Percentiles rank a stretch among this genome's conserved stretches.
These are phyloP conservation scores for Conistra vaccinii DNA, from an alignment of 2,888 invertebrate species.

Conservation along the genomic window DNA sequence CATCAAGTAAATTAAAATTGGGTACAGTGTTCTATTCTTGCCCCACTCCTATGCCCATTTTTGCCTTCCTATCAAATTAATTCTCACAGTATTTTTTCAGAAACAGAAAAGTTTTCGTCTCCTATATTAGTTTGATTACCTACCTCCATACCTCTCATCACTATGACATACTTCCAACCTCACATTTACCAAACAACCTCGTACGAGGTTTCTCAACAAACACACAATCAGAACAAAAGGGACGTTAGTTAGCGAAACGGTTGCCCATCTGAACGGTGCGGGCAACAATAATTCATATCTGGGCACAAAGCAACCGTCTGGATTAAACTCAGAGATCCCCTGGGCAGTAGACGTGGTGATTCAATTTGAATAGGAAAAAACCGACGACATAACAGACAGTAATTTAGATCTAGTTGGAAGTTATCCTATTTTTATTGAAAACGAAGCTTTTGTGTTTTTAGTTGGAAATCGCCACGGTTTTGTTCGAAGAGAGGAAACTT, in stretches of 20 bases:
- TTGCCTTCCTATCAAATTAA: background rate
- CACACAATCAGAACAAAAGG: conserved; percentile 53
- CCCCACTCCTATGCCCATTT: no score
- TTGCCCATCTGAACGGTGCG: conserved; percentile 50
- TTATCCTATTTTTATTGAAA: conserved; percentile 61
- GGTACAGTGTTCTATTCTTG: background rate
- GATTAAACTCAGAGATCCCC: conserved; percentile 74
- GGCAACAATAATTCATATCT: conserved; percentile 74
- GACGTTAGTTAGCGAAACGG: conserved; percentile 55
- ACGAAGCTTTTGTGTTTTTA: conserved; percentile 42
- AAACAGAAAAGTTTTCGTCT: background rate
- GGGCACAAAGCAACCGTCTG: conserved; percentile 66
- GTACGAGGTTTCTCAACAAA: conserved; percentile 29
- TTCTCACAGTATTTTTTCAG: background rate
- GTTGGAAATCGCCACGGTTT: conserved; percentile 21
- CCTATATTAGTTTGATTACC: background rate
- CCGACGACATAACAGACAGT: conserved; percentile 63
- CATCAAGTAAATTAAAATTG: background rate
- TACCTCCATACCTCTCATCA: background rate
- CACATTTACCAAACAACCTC: conserved; percentile 21
- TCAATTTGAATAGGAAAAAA: conserved; percentile 80
- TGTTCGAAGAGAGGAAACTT: conserved; percentile 28
- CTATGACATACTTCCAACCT: conserved; percentile 14
- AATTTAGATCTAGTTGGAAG: conserved; percentile 64
- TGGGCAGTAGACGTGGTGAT: conserved; percentile 71